Conservation (phyloP, 2,888 invertebrate genomes). For the Lepidocyrtinus sp. region DNA sequence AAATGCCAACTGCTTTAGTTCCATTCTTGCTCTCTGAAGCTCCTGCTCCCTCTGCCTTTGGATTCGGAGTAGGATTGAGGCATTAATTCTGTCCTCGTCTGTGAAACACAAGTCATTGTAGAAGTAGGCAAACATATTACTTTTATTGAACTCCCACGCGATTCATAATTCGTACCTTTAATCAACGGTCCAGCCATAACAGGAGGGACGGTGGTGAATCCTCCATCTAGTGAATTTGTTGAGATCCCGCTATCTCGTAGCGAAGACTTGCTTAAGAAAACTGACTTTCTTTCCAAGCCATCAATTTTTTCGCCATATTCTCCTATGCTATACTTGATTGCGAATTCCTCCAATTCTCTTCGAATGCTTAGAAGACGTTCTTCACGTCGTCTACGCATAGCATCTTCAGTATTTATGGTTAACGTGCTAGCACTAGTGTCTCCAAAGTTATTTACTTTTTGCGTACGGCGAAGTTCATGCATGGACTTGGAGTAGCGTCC, state of each 20-base stretch:
- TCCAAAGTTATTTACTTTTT: background rate
- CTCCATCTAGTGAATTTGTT: background rate
- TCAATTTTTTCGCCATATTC: constrained; percentile 44
- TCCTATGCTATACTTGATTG: constrained; percentile 40
- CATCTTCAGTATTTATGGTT: constrained; percentile 21
- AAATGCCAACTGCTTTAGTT: constrained; percentile 50
- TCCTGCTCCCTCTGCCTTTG: constrained; percentile 52
- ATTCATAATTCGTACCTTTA: background rate
- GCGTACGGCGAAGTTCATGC: constrained; percentile 37
- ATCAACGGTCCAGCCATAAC: background rate
- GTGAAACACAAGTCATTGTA: background rate
- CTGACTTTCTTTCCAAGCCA: constrained; percentile 24
- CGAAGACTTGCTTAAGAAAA: constrained; percentile 16
- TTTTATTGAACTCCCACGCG: too few relatives aligned
- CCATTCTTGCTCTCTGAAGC: constrained; percentile 47
- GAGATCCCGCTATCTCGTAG: background rate
- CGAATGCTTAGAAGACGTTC: constrained; percentile 45
- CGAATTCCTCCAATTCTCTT: constrained; percentile 51
- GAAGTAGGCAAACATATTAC: background rate
- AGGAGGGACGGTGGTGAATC: background rate
- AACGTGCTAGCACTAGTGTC: background rate
- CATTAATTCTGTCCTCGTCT: constrained; percentile 40
- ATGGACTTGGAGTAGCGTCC: constrained; percentile 44
- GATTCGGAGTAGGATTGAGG: constrained; percentile 45
- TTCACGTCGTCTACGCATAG: constrained; percentile 33